These are phyloP conservation scores for Ephestia elutella DNA, from an alignment of 1,140 invertebrate species.

Conservation along the genomic window DNA sequence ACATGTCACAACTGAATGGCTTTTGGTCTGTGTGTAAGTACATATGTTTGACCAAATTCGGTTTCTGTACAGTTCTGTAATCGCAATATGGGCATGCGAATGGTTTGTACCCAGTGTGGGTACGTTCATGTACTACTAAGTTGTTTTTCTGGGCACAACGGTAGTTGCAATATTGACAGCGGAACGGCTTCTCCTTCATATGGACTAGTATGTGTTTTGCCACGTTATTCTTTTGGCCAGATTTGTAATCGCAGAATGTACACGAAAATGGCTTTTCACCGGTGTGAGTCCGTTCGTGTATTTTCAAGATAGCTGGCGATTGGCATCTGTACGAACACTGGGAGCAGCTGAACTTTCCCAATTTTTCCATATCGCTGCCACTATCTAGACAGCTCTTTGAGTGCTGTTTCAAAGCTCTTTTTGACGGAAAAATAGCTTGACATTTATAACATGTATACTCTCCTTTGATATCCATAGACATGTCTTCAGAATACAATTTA, in stretches of 20 bases:
- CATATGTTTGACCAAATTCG: constrained; percentile 77
- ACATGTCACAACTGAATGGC: constrained; percentile 79
- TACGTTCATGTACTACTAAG: constrained; percentile 75
- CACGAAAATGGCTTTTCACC: constrained; percentile 78
- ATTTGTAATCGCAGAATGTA: constrained; percentile 82
- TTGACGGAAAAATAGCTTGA: constrained; percentile 50
- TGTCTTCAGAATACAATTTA: constrained; percentile 38
- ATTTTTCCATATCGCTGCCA: constrained; percentile 38
- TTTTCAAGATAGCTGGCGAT: constrained; percentile 79
- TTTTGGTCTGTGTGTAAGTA: constrained; percentile 79
- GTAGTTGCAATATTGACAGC: constrained; percentile 81
- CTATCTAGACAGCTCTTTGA: constrained; percentile 42
- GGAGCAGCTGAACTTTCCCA: constrained; percentile 61
- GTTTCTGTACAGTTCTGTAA: constrained; percentile 73
- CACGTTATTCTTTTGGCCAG: constrained; percentile 85
- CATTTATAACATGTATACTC: constrained; percentile 62
- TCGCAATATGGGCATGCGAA: constrained; percentile 80
- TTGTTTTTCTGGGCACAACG: constrained; percentile 80
- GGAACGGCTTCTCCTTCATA: constrained; percentile 84
- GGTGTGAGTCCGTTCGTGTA: constrained; percentile 78
- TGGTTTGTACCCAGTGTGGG: constrained; percentile 77
- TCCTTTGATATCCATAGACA: constrained; percentile 53
- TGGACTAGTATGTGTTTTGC: constrained; percentile 84
- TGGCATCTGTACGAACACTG: constrained; percentile 68
- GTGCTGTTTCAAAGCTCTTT: constrained; percentile 56